A percentile compares a stretch with the other conserved stretches of the same genome.
phyloP scores from a whole-genome alignment of 2,888 invertebrate species.

The Euproctis similis region DNA sequence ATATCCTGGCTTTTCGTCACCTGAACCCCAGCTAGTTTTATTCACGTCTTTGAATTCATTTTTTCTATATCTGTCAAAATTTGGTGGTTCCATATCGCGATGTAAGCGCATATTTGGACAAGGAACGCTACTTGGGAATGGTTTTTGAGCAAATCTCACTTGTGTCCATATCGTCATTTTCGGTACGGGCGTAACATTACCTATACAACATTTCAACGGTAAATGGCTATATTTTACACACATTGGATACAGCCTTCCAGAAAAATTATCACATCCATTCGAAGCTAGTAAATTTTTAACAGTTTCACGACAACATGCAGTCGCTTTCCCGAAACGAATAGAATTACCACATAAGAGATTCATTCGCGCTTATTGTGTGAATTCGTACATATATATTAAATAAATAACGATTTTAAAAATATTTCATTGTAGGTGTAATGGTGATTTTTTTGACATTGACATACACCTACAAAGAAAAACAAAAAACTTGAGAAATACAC shows the following conservation, averaged over 20 bases:
- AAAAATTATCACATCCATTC: too few relatives aligned
- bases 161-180: constrained; percentile 54
- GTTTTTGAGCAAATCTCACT: constrained; percentile 42
- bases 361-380: too few relatives aligned
- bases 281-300: constrained; percentile 13
- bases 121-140: neutral
- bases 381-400: too few relatives aligned
- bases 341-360: constrained; percentile 33
- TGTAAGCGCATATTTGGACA: constrained; percentile 42
- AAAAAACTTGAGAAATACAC: too few relatives aligned
- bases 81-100: constrained; percentile 49
- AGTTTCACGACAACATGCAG: constrained; percentile 22
- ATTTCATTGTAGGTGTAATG: too few relatives aligned
- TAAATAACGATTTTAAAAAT: too few relatives aligned
- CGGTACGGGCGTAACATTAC: too few relatives aligned
- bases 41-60: constrained; percentile 40
- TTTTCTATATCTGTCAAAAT: constrained; percentile 56
- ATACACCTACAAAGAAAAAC: too few relatives aligned
- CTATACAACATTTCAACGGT: too few relatives aligned
- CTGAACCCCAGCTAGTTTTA: constrained; percentile 46
- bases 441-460: too few relatives aligned
- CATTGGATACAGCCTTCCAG: too few relatives aligned
- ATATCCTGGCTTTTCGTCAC: constrained; percentile 51
- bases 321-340: constrained; percentile 23
- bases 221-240: too few relatives aligned